Conservation (phyloP, 2,888 invertebrate genomes). For the Orthonychiurus folsomi region DNA sequence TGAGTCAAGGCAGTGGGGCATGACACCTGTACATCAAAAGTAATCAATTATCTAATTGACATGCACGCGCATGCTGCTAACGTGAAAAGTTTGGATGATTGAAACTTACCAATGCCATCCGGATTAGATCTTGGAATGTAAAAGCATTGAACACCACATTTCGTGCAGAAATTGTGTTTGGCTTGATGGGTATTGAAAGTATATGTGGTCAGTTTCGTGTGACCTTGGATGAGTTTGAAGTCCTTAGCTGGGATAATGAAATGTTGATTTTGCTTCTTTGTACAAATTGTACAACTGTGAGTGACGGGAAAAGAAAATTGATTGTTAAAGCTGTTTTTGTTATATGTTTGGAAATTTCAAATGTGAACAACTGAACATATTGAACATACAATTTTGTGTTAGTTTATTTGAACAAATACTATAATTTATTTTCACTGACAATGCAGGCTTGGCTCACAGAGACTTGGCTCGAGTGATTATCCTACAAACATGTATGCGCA, state of each 20-base stretch:
- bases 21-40: conserved; percentile 23
- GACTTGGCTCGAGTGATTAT: no score
- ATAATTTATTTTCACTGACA: no score
- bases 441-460: no score
- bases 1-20: conserved; percentile 34
- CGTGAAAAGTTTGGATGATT: not conserved
- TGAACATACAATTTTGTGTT: no score
- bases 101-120: conserved; percentile 46
- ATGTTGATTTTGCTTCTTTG: conserved; percentile 48
- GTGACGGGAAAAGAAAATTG: not conserved
- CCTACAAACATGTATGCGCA: no score
- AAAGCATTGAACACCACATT: conserved; percentile 50
- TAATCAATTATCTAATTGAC: conserved; percentile 3
- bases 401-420: no score
- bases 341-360: no score
- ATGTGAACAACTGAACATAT: no score
- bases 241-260: conserved; percentile 46
- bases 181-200: conserved; percentile 47
- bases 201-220: conserved; percentile 45
- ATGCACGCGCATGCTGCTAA: not conserved
- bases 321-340: conserved; percentile 7
- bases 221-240: conserved; percentile 45
- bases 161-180: conserved; percentile 47
- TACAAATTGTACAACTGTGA: conserved; percentile 49
- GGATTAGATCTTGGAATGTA: conserved; percentile 50